phyloP scores from a whole-genome alignment of 2,888 invertebrate genomes.

The Abscondita cerata region DNA sequence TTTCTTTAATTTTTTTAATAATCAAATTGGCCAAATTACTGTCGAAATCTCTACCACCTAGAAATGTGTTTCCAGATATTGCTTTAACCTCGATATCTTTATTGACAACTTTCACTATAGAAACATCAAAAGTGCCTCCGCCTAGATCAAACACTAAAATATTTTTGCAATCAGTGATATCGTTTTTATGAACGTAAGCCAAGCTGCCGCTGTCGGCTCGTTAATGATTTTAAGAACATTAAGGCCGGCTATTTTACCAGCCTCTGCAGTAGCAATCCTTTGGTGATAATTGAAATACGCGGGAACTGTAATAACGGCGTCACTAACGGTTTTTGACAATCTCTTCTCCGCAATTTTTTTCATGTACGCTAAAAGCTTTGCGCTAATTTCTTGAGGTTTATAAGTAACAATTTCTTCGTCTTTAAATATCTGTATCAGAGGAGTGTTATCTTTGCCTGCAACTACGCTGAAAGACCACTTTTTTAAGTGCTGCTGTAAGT shows the following conservation, averaged over 20 bases:
- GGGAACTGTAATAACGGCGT: conserved; percentile 41
- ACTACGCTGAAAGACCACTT: conserved; percentile 37
- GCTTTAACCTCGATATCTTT: conserved; percentile 29
- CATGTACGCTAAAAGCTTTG: conserved; percentile 32
- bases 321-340: conserved; percentile 21
- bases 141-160: conserved; percentile 43
- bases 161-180: conserved; percentile 23
- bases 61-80: conserved; percentile 40
- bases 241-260: conserved; percentile 36
- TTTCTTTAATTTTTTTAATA: conserved; percentile 13
- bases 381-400: conserved; percentile 35
- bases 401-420: conserved; percentile 19
- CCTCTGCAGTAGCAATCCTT: conserved; percentile 38
- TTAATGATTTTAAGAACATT: conserved; percentile 36
- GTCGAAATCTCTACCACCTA: conserved; percentile 44
- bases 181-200: conserved; percentile 36
- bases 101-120: conserved; percentile 31
- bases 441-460: conserved; percentile 29
- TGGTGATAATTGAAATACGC: conserved; percentile 40
- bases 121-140: conserved; percentile 46
- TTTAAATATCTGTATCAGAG: conserved; percentile 23
- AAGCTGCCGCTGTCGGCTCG: conserved; percentile 43
- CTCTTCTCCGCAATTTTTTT: conserved; percentile 25
- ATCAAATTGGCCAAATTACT: conserved; percentile 32
- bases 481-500: conserved; percentile 37